Base-by-base conservation (phyloP, 2,797 vertebrate species). In the Diplodus sargus region DNA sequence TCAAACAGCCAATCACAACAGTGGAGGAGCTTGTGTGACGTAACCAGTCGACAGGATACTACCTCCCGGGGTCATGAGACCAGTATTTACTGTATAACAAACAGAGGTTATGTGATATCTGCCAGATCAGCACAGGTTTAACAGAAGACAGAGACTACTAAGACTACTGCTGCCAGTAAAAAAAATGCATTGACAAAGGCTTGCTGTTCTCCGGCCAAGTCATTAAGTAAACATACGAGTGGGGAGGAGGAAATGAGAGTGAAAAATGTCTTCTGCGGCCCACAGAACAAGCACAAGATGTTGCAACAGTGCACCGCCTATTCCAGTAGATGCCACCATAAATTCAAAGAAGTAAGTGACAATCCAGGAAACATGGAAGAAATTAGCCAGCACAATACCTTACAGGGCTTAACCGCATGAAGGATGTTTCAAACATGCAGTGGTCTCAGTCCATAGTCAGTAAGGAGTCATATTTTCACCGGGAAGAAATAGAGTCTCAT, bases 211-310 rank as follows among this genome's bases (percentile, higher is more conserved):
- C 75, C 25, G n/a, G 23, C 11, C 5, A 34, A 28, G 68, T 82
- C 63, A 70, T 20, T 71, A n/a, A 60, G 75, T 83, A 73, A 78
- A 83, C 51, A 79, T 39, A 63, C 22, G 49, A 5, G 22, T 13
- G 34, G 42, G 13, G 22, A 89, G 52, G 22, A 90, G 78, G 87
- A 93, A 92, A 76, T 74, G 52, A 84, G 39, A 87, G 22, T 53
- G 45, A 85, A 76, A 86, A 84, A 77, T 53, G 14, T 20, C 25
- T 63, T 68, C 8, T 53, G 45, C n/a, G 54, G 79, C 48, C 42
- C 2, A 63, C 58, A 78, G 73, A 52, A 49, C 42, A 54, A 73
- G 22, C 59, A 69, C 75, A 77, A 25, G 48, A 71, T 91, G 87
- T 88, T 67, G 85, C 82, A 92, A 92, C 43, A 79, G 15, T 42